These are phyloP conservation scores for Ormyrus rosae DNA, from an alignment of 2,888 invertebrate genomes.

Conservation along the genomic window DNA sequence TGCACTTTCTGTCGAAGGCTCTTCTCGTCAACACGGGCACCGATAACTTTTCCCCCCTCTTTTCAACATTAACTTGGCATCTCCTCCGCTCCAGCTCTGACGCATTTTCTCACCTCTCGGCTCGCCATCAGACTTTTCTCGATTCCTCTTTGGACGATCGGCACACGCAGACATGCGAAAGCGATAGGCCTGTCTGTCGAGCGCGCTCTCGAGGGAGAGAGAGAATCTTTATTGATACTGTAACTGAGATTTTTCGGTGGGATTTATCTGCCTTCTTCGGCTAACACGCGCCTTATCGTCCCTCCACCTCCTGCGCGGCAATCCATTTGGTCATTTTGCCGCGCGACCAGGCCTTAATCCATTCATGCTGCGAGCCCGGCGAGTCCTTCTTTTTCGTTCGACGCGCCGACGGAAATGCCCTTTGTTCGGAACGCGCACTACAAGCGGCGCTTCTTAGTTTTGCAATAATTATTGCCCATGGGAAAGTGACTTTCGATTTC, in stretches of 20 bases:
- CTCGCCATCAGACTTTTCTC: constrained; percentile 42
- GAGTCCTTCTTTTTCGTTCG: background rate
- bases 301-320: background rate
- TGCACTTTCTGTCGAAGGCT: no score
- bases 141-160: constrained; percentile 25
- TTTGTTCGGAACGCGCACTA: constrained; percentile 23
- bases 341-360: constrained; percentile 29
- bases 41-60: no score
- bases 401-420: background rate
- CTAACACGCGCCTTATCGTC: constrained; percentile 58
- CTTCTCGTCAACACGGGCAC: no score
- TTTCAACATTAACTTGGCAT: background rate
- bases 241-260: constrained; percentile 62
- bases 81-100: background rate
- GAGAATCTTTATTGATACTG: constrained; percentile 65
- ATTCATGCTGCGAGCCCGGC: constrained; percentile 21
- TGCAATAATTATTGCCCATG: background rate
- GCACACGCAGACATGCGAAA: constrained; percentile 47
- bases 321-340: constrained; percentile 41
- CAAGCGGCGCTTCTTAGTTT: constrained; percentile 8
- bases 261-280: constrained; percentile 57
- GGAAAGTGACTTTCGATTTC: constrained; percentile 6
- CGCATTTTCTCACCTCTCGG: constrained; percentile 31
- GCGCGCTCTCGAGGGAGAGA: background rate
- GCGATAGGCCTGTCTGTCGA: constrained; percentile 63